A percentile compares a stretch with the other conserved stretches of the same genome.
These are phyloP conservation scores for Dipus sagitta DNA, from an alignment of 2,797 vertebrate genomes.

Conservation along the genomic window DNA sequence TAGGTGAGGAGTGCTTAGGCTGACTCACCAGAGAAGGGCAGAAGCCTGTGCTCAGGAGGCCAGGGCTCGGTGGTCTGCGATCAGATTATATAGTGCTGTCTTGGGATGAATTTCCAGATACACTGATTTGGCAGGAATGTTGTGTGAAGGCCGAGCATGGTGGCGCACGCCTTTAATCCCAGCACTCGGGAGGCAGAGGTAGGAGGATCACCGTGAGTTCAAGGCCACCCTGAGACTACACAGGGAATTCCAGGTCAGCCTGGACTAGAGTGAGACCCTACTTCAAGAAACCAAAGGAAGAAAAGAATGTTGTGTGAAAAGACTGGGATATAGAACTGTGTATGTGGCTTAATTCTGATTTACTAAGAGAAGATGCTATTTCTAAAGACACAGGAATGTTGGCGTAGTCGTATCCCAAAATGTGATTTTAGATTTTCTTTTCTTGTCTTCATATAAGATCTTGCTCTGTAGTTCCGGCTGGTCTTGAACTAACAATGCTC, in stretches of 20 bases:
- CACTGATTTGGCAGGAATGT: not conserved
- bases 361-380: conserved; percentile 21
- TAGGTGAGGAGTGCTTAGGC: not conserved
- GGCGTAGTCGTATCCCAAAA: not conserved
- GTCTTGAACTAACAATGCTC: not conserved
- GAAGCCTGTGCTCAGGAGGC: not conserved
- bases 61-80: not conserved
- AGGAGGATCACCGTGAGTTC: too few species aligned
- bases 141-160: not conserved
- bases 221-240: too few species aligned
- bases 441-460: not conserved
- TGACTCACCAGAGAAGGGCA: conserved; percentile 34
- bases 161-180: too few species aligned
- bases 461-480: not conserved
- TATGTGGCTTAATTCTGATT: not conserved
- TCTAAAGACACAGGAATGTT: not conserved
- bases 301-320: not conserved
- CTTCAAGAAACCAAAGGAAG: too few species aligned
- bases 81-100: not conserved
- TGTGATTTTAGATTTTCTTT: not conserved
- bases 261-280: too few species aligned
- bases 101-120: conserved; percentile 1
- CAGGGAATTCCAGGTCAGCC: too few species aligned
- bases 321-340: not conserved
- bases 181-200: too few species aligned